Percentiles rank a stretch among this genome's conserved stretches.
Conservation (phyloP, 2,113 vertebrate genomes). For the Pygoscelis antarcticus region DNA sequence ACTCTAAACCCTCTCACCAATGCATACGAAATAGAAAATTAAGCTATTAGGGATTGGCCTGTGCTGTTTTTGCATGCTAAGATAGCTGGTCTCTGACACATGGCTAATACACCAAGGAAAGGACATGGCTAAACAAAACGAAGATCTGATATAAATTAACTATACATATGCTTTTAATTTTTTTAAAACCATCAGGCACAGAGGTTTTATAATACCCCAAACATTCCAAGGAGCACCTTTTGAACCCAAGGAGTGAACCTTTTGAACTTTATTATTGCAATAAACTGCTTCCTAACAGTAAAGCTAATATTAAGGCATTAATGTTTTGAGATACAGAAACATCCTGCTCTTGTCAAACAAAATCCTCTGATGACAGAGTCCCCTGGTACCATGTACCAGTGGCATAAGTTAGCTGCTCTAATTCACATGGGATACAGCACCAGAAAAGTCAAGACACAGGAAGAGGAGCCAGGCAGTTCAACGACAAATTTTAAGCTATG, state of each 20-base stretch:
- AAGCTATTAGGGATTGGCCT: background rate
- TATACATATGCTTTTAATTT: background rate
- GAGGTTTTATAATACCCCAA: background rate
- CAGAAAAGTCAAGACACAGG: background rate
- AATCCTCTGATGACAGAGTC: background rate
- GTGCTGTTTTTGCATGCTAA: background rate
- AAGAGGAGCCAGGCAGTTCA: background rate
- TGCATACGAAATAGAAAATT: fast-evolving
- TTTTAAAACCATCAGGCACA: background rate
- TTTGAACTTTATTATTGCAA: background rate
- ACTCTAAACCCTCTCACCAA: background rate
- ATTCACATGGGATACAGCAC: background rate
- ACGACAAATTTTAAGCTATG: background rate
- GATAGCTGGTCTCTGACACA: background rate
- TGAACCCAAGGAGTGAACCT: background rate
- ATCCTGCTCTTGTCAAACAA: background rate
- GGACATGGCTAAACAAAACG: background rate
- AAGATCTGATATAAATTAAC: background rate
- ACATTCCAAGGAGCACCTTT: background rate
- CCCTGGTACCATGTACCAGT: background rate
- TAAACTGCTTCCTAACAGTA: background rate
- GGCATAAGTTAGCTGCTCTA: background rate
- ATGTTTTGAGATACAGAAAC: background rate
- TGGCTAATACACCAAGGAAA: background rate
- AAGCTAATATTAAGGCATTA: background rate